Evolutionary conservation across 2,113 vertebrate genomes (phyloP), one percentile per base, ranked within the genome.

Genomic region (Notothenia coriiceps): DNA sequence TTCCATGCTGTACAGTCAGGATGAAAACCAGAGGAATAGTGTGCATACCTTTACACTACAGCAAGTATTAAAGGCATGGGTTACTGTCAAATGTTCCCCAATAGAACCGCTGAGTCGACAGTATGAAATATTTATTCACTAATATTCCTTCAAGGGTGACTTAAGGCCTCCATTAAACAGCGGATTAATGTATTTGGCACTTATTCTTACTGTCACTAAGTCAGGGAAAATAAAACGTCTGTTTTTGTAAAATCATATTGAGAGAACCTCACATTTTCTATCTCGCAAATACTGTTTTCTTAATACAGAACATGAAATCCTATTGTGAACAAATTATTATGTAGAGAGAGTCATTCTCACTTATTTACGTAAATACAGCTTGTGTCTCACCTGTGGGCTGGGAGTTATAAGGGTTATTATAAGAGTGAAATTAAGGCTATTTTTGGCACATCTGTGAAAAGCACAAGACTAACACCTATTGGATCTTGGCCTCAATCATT

Each of bases 71-170:
- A 65, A 80, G 6, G 44, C 47, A 52, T 54, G 29, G n/a, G 22
- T 69, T 75, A 65, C 43, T 76, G 67, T 56, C 63, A 79, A 56
- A 78, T 82, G 54, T 83, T 67, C 77, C 43, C 55, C 43, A 80
- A 74, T 82, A 82, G 5, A 59, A 20, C 17, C n/a, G 20, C 61
- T 65, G 35, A 81, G 52, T 33, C 57, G 25, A 64, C 5, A 10
- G 6, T 56, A 68, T 78, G 25, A 88, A 85, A 81, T 75, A 85
- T 89, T 57, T 62, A 78, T 70, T 66, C n/a, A 25, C 11, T 70
- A 60, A 77, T 72, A 77, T 50, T 79, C 8, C 20, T 75, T 44
- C 49, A 70, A 56, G 63, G n/a, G 25, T 55, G 57, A 77, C 55
- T 85, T 71, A 77, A 81, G 71, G 65, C 54, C 35, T 63, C 2